Percentiles rank a stretch among this genome's conserved stretches.
Evolutionary conservation across 2,797 vertebrate genomes (phyloP).

Genomic region (Acomys russatus): DNA sequence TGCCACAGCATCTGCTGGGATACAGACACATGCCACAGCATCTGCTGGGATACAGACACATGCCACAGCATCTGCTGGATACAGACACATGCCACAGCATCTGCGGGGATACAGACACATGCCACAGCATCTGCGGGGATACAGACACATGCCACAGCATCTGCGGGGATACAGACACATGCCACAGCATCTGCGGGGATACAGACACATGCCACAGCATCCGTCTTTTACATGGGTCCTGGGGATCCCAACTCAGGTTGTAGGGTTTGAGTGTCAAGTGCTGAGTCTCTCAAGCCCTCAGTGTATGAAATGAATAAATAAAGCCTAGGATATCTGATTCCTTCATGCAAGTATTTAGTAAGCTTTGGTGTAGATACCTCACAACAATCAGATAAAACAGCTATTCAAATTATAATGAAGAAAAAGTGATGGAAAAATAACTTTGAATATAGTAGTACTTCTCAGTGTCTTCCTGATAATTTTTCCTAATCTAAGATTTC

Average conservation of each 20-base stretch:
- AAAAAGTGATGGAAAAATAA: slow-evolving; percentile 6
- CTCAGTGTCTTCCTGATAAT: slow-evolving; percentile 13
- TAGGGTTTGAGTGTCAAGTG: background rate
- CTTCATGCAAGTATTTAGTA: background rate
- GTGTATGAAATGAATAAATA: slow-evolving; percentile 25
- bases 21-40: too few relatives aligned
- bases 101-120: too few relatives aligned
- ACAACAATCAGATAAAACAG: slow-evolving; percentile 26
- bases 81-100: too few relatives aligned
- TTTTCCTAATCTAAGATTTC: background rate
- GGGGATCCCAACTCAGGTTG: background rate
- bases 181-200: too few relatives aligned
- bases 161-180: too few relatives aligned
- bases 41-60: too few relatives aligned
- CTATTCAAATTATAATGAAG: background rate
- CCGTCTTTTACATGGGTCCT: background rate
- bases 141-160: too few relatives aligned
- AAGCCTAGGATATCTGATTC: background rate
- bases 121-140: too few relatives aligned
- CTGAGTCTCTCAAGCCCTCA: background rate
- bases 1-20: too few relatives aligned
- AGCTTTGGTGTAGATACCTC: background rate
- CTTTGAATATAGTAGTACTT: background rate
- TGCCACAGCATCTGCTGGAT: too few relatives aligned
- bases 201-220: background rate